Percentiles rank a stretch among this genome's conserved stretches.
Conservation (phyloP, 1,140 invertebrate genomes). For the Drosophila nasuta region DNA sequence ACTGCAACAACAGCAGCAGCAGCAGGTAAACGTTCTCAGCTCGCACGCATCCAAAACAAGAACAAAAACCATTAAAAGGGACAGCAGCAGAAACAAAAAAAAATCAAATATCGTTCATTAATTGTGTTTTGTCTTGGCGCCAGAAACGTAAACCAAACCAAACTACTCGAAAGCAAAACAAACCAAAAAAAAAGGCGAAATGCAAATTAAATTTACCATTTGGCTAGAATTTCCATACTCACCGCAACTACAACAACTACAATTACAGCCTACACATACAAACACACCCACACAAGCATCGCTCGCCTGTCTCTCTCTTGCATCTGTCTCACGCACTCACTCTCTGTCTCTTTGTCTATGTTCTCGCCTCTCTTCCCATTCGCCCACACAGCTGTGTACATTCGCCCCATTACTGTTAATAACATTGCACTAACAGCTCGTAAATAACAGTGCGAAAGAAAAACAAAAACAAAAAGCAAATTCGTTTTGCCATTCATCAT, state of each 20-base stretch:
- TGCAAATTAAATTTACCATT: slow-evolving; percentile 66
- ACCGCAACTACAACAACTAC: slow-evolving; percentile 39
- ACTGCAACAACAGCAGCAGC: slow-evolving; percentile 78
- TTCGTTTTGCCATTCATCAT: slow-evolving; percentile 25
- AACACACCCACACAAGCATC: slow-evolving; percentile 33
- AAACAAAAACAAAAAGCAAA: slow-evolving; percentile 13
- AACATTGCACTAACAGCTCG: slow-evolving; percentile 69
- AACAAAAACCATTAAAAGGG: slow-evolving; percentile 35
- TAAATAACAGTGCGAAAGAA: slow-evolving; percentile 45
- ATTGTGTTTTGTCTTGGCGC: slow-evolving; percentile 80
- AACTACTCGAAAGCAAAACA: slow-evolving; percentile 66
- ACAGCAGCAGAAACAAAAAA: slow-evolving; percentile 49
- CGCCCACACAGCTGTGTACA: slow-evolving; percentile 29
- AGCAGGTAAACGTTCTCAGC: slow-evolving; percentile 84
- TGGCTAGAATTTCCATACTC: slow-evolving; percentile 68
- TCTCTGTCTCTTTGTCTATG: slow-evolving; percentile 3
- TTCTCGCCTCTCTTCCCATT: slow-evolving; percentile 5
- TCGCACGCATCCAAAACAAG: slow-evolving; percentile 68
- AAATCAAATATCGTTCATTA: slow-evolving; percentile 59
- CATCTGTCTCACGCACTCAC: slow-evolving; percentile 11
- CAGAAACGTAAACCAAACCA: slow-evolving; percentile 80
- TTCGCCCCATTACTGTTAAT: slow-evolving; percentile 51
- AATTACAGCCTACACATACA: slow-evolving; percentile 31
- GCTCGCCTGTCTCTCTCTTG: slow-evolving; percentile 15
- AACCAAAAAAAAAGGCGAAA: slow-evolving; percentile 38